phyloP scores from a whole-genome alignment of 2,888 invertebrate genomes.

The Melitaea athalia region DNA sequence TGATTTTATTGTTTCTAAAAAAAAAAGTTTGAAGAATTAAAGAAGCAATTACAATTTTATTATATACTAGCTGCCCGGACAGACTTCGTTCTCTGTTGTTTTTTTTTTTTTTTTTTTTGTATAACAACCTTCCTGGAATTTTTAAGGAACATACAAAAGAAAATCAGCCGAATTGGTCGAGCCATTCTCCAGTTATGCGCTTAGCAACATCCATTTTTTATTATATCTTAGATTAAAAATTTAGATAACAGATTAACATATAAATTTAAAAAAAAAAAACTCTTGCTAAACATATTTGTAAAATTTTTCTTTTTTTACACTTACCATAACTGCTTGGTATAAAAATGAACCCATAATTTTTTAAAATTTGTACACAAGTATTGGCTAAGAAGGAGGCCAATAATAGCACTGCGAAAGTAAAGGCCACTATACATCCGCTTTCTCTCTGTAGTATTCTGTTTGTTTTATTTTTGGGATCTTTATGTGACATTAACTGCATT shows the following conservation, averaged over 20 bases:
- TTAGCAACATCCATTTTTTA: no score
- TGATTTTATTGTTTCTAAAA: slow-evolving; percentile 86
- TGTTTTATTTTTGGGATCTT: slow-evolving; percentile 85
- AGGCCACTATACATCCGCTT: slow-evolving; percentile 70
- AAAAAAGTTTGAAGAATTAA: slow-evolving; percentile 17
- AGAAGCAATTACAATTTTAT: background rate
- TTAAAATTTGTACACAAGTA: slow-evolving; percentile 90
- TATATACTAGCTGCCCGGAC: no score
- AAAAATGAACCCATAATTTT: slow-evolving; percentile 87
- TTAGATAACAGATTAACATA: no score
- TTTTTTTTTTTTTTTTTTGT: no score
- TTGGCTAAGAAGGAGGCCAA: slow-evolving; percentile 91
- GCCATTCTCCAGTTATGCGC: no score
- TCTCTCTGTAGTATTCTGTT: slow-evolving; percentile 72
- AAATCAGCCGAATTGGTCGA: no score
- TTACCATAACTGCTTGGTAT: slow-evolving; percentile 93
- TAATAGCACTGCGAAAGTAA: slow-evolving; percentile 89
- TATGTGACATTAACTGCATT: slow-evolving; percentile 91
- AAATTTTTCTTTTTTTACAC: slow-evolving; percentile 44
- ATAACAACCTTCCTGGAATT: no score
- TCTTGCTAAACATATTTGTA: background rate
- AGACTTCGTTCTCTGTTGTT: no score
- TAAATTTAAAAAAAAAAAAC: no score
- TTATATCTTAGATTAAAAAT: background rate
- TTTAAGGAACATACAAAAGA: no score